Evolutionary conservation across 1,140 invertebrate species (phyloP).

Genomic region (Neoseiulus cucumeris): DNA sequence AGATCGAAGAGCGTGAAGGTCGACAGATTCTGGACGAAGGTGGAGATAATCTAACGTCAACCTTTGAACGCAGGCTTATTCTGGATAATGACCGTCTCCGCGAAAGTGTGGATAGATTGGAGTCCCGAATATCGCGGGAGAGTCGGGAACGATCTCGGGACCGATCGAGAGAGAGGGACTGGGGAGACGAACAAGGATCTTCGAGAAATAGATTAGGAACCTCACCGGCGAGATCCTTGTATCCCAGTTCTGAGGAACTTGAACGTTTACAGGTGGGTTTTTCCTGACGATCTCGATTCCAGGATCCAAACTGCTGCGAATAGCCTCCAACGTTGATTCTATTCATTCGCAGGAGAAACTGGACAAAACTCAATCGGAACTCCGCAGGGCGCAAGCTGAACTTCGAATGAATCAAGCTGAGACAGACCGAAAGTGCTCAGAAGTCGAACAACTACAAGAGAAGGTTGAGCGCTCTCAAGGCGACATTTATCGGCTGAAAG

Average conservation of each 20-base stretch:
- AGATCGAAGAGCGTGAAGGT: no score
- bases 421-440: conserved; percentile 57
- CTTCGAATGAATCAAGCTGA: conserved; percentile 45
- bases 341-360: conserved; percentile 50
- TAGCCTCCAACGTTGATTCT: no score
- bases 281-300: no score
- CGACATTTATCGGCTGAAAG: conserved; percentile 77
- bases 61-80: conserved; percentile 41
- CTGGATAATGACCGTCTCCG: conserved; percentile 59
- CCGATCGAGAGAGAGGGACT: neutral
- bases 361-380: conserved; percentile 57
- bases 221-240: conserved; percentile 7
- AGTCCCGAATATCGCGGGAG: conserved; percentile 4
- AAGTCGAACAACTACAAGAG: conserved; percentile 63
- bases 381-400: conserved; percentile 61
- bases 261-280: conserved; percentile 16
- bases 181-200: conserved; percentile 7
- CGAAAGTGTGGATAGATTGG: conserved; percentile 20
- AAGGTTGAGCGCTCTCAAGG: conserved; percentile 80
- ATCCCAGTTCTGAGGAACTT: conserved; percentile 17
- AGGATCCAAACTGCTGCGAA: no score
- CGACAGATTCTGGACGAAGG: no score
- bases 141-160: conserved; percentile 10
- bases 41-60: no score
- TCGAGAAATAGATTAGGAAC: conserved; percentile 1